Base-by-base conservation (phyloP, 2,888 invertebrate species). In the Carabus problematicus region DNA sequence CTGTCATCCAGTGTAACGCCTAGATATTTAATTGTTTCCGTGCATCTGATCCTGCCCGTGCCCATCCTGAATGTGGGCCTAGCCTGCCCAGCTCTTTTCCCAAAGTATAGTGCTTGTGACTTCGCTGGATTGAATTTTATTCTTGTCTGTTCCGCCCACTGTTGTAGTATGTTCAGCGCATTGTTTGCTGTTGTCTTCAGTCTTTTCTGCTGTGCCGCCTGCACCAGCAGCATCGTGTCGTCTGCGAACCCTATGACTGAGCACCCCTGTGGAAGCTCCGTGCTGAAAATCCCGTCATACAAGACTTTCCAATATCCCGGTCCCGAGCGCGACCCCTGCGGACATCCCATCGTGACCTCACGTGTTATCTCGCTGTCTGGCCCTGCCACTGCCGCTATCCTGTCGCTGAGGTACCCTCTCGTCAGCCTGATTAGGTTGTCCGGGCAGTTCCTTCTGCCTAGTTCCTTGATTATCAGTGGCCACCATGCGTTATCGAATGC, bases 401-500 rank as follows among this genome's bases (percentile, higher is more conserved):
- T 55, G 16, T 55, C 14, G 1, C 47, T 18, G 11, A 71, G 60
- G 39, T 66, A 64, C 1, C 29, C 18, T 8, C 49, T 45, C 11
- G 62, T 45, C 8, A 70, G 59, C 12, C 11, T 1, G 4, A 60
- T 14, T 8, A 70, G 14, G 55, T 73, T 73, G 7, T 14, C 16
- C 1, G 74, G 75, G 12, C 72, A 73, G 4, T 63, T 47, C 49
- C 66, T 63, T 0, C 56, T 39, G 1, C 70, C 64, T 43, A 75
- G 61, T 40, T 71, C 60, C 1, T 29, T 1, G 19, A 66, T 67
- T 1, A 75, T 70, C 2, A 62, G 61, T 1, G 75, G 76, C 76
- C 76, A 76, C 76, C 75, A 77, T 0, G 77, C 76, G 56, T 70
- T 73, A 49, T 77, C 76, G 45, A 78, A 77, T 16, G 76, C 77